phyloP scores from a whole-genome alignment of 1,140 invertebrate species.

The Drosophila eugracilis region DNA sequence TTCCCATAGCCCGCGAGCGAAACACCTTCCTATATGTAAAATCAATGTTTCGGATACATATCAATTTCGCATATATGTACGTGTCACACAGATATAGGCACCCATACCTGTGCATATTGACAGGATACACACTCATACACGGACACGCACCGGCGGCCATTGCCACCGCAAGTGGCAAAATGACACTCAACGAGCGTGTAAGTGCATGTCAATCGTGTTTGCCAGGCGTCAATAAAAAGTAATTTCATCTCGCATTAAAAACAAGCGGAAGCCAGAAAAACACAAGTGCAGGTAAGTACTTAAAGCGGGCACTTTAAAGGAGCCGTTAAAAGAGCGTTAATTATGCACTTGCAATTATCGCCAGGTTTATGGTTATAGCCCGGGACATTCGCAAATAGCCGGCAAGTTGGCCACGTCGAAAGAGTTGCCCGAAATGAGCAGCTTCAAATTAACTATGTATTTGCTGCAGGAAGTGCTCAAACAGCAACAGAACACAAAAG shows the following conservation, averaged over 20 bases:
- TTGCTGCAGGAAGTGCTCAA: slow-evolving; percentile 5
- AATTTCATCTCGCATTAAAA: slow-evolving; percentile 63
- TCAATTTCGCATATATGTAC: slow-evolving; percentile 23
- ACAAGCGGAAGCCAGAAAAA: slow-evolving; percentile 10
- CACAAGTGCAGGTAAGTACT: slow-evolving; percentile 29
- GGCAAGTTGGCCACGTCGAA: neutral
- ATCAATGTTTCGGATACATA: slow-evolving; percentile 25
- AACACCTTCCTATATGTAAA: slow-evolving; percentile 2
- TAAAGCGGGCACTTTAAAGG: slow-evolving; percentile 34
- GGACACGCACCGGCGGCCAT: slow-evolving; percentile 11
- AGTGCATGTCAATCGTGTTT: slow-evolving; percentile 75
- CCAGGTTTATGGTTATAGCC: slow-evolving; percentile 24
- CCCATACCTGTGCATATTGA: neutral
- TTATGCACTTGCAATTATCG: slow-evolving; percentile 27
- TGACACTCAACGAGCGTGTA: slow-evolving; percentile 55
- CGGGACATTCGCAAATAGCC: neutral
- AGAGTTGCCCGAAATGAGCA: slow-evolving; percentile 6
- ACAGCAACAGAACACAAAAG: neutral
- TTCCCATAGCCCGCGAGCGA: no score
- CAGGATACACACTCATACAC: slow-evolving; percentile 8
- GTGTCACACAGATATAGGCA: neutral
- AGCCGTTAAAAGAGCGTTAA: slow-evolving; percentile 26
- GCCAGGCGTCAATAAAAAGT: slow-evolving; percentile 56
- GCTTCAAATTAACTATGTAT: slow-evolving; percentile 11
- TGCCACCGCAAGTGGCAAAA: slow-evolving; percentile 42